Evolutionary conservation across 2,888 invertebrate genomes (phyloP).

Genomic region (Himalopsyche anomala): DNA sequence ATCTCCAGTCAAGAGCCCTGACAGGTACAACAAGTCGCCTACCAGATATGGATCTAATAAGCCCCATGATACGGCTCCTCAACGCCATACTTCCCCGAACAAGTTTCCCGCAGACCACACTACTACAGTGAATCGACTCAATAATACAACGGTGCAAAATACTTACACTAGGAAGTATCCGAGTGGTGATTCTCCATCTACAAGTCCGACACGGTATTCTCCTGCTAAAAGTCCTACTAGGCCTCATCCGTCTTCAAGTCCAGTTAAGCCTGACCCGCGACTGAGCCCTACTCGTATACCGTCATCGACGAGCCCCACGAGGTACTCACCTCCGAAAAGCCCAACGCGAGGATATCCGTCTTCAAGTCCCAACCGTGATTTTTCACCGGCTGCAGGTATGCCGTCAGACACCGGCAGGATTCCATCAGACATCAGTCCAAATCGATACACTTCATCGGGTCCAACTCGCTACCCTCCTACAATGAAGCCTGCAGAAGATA

Average conservation of each 20-base stretch:
- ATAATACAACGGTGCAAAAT: slow-evolving; percentile 15
- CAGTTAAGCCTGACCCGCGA: slow-evolving; percentile 70
- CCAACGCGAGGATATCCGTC: slow-evolving; percentile 45
- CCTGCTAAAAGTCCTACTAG: slow-evolving; percentile 66
- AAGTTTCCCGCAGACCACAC: slow-evolving; percentile 28
- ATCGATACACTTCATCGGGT: slow-evolving; percentile 50
- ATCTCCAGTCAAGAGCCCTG: slow-evolving; percentile 59
- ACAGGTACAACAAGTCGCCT: slow-evolving; percentile 44
- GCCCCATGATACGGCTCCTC: not conserved
- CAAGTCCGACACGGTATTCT: slow-evolving; percentile 75
- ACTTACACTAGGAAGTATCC: not conserved
- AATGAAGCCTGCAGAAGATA: slow-evolving; percentile 45
- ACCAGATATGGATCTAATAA: not conserved
- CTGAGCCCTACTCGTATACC: slow-evolving; percentile 75
- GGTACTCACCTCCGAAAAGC: slow-evolving; percentile 48
- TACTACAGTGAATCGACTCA: slow-evolving; percentile 11
- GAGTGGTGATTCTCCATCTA: slow-evolving; percentile 70
- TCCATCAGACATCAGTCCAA: not conserved
- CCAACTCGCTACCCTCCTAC: slow-evolving; percentile 54
- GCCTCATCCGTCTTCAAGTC: not conserved
- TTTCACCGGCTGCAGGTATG: slow-evolving; percentile 3
- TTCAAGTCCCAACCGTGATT: slow-evolving; percentile 39
- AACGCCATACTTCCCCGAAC: slow-evolving; percentile 45
- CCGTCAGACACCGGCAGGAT: not conserved
- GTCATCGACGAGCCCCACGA: slow-evolving; percentile 66